Evolutionary conservation across 2,113 vertebrate genomes (phyloP).

Genomic region (Chloropsis hardwickii): DNA sequence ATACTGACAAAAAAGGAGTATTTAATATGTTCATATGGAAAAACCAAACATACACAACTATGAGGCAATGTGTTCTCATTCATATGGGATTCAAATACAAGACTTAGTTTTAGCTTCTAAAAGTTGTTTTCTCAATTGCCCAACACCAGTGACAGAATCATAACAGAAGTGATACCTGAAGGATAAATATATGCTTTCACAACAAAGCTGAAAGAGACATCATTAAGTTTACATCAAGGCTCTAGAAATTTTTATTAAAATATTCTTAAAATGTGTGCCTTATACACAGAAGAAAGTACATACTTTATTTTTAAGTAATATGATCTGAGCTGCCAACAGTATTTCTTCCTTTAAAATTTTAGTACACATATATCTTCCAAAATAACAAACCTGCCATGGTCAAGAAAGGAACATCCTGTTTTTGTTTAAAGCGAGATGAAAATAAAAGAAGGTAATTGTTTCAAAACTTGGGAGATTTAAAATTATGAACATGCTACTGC

Average conservation of each 20-base stretch:
- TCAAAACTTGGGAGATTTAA: neutral
- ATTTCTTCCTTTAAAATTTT: neutral
- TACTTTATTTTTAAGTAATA: neutral
- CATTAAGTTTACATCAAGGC: neutral
- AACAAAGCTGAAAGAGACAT: neutral
- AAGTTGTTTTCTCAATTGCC: neutral
- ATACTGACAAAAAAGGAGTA: neutral
- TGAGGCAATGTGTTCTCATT: neutral
- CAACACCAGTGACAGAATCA: neutral
- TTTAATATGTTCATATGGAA: neutral
- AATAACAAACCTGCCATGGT: neutral
- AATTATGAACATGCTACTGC: neutral
- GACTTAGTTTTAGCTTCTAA: neutral
- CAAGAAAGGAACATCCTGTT: neutral
- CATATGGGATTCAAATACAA: neutral
- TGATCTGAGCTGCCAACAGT: neutral
- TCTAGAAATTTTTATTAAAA: constrained; percentile 14
- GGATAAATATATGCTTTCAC: neutral
- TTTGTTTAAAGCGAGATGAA: neutral
- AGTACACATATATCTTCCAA: neutral
- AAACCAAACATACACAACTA: neutral
- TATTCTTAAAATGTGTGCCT: neutral
- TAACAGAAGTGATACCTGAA: neutral
- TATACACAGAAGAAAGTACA: neutral
- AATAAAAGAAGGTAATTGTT: neutral